These are phyloP conservation scores for Eucidaris tribuloides DNA, from an alignment of 35 echinoderm and acorn worm genomes.

Conservation along the genomic window DNA sequence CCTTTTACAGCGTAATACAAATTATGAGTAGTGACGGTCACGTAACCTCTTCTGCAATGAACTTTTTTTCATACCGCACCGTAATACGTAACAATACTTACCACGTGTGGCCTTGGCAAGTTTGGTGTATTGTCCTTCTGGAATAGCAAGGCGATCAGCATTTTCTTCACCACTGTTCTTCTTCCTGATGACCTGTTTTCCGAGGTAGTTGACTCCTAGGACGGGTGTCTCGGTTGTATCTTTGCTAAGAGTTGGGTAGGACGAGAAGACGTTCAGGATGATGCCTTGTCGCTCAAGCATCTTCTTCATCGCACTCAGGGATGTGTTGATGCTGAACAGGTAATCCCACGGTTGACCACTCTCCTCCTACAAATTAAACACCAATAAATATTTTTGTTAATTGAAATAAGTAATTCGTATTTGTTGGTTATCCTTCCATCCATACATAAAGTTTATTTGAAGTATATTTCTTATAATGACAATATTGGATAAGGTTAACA, in stretches of 20 bases:
- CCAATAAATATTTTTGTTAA: not conserved
- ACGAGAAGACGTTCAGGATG: conserved; percentile 82
- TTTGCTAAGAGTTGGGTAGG: conserved; percentile 62
- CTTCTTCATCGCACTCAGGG: conserved; percentile 12
- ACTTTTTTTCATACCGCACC: no score
- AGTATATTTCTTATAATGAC: not conserved
- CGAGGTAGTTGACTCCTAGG: conserved; percentile 72
- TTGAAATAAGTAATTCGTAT: not conserved
- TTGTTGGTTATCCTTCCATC: not conserved
- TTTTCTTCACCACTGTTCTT: conserved; percentile 60
- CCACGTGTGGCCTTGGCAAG: conserved; percentile 82
- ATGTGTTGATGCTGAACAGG: not conserved
- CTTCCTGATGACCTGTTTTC: conserved; percentile 40
- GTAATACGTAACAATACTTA: conserved; percentile 49
- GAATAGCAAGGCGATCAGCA: conserved; percentile 37
- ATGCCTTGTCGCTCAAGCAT: conserved; percentile 48
- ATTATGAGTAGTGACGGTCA: no score
- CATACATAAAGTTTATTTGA: not conserved
- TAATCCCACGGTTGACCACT: not conserved
- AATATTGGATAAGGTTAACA: not conserved
- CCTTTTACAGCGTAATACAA: no score
- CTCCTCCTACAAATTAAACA: not conserved
- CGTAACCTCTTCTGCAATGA: no score
- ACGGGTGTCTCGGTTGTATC: conserved; percentile 47
- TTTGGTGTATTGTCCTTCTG: conserved; percentile 77